Base-by-base conservation (phyloP, 2,888 invertebrate species). In the Mechanitis mazaeus region DNA sequence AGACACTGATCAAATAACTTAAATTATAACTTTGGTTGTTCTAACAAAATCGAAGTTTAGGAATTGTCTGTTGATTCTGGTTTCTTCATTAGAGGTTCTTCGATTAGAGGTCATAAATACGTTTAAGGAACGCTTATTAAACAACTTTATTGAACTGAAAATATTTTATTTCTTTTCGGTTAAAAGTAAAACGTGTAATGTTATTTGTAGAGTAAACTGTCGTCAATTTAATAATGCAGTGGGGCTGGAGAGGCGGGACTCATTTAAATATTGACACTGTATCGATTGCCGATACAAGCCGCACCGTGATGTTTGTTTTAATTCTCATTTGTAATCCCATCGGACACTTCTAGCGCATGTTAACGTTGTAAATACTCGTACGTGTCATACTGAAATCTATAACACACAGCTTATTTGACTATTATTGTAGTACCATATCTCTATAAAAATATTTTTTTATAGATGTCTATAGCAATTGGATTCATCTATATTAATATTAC, bases 191-290 rank as follows among this genome's bases (percentile, higher is more conserved):
- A 38, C 7, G 4, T 6, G 5, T 38, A 38, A 28, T 28, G 28
- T 6, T 47, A 28, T 47, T 47, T 47, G 47, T 47, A 47, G 28
- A 47, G 20, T 20, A 20, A 20, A 20, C 20, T 20, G 47, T 50
- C 5, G 50, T 31, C 9, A 31, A 50, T 31, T 28, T 50, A 50
- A 31, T 31, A 11, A 28, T 7, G 31, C 50, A 28, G 28, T 60
- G 59, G 56, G 33, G 54, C 50, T 38, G 59, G 59, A 54, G 59
- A 50, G 50, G 50, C 50, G 59, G 46, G 59, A 59, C 54, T 45
- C 38, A 63, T 60, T 63, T 59, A 63, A 63, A 63, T 63, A 60
- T 63, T 63, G 56, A 60, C 63, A 59, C 59, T 56, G 62, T 59
- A 63, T 63, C 63, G 63, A 63, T 63, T 55, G 63, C 56, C 60